Evolutionary conservation across 2,888 invertebrate genomes (phyloP), one percentile per base, ranked within the genome.

Genomic region (Phytoseiulus persimilis): DNA sequence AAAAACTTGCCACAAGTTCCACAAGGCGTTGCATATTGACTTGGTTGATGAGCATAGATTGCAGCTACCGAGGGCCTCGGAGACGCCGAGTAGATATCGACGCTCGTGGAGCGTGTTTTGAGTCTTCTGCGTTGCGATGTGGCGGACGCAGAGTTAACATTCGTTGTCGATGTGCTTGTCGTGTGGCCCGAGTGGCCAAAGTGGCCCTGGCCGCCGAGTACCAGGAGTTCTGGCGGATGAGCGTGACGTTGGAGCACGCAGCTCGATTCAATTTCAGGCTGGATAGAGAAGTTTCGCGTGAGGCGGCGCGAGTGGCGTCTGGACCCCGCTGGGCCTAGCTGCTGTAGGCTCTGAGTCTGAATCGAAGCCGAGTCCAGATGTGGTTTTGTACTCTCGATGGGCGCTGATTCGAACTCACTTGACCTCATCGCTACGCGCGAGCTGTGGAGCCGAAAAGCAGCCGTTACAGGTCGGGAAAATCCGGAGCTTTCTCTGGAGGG

Each of bases 1-100:
- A 18, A 45, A 11, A 31, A 87, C 87, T 31, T 87, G 45, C 87
- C 87, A 33, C 87, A 87, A 45, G 32, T 87, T 39, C 87, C 87
- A 87, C 33, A 87, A 87, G 87, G 87, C 87, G 87, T 87, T 87
- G 87, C 87, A 87, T 87, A 87, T 87, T 31, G 87, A 87, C 45
- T 87, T n/a, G 87, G 87, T 65, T 65, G 65, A 33, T 87, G 87
- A 87, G 87, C 87, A 33, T 87, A 87, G 23, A 87, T 33, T 33
- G 87, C 33, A 45, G 87, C 87, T 39, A 87, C 87, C 6, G 87
- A 87, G 39, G 87, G 28, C 39, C 87, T 33, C 87, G 87, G 32
- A 33, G 87, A 33, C 23, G 87, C 45, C 28, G 87, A 87, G 87
- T 87, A 87, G 87, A 87, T 87, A n/a, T 87, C 87, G 87, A 87